Base-by-base conservation (phyloP, 2,888 invertebrate species). In the Lordiphosa andalusiaca region DNA sequence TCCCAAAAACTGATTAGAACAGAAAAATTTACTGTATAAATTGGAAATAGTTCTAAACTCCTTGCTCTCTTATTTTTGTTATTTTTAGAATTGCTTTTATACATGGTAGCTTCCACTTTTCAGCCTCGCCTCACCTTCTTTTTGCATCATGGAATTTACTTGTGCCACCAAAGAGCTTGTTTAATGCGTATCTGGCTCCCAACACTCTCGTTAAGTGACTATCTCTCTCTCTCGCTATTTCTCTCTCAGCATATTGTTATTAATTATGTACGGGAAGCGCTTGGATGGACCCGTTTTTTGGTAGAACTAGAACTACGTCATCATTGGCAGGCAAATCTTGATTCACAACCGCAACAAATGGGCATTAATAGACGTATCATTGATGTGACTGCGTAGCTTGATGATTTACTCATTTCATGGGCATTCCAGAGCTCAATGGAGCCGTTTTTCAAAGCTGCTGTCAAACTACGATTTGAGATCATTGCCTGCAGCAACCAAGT, bases 261-360 rank as follows among this genome's bases (percentile, higher is more conserved):
- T 69, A 67, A 77, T 77, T 75, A 83, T 72, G 60, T 49, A 69
- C 49, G 70, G 57, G 39, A 76, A 74, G 57, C 55, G 37, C 65
- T 48, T 13, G 13, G 49, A 30, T 37, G 41, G 64, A 53, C 33
- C 37, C 33, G 59, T 49, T 57, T 38, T 36, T 36, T 49, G 44
- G 19, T 13, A 21, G 44, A 3, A 30, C 19, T 21, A 30, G 19
- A n/a, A 49, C 67, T 63, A 67, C 62, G 62, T 63, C 62, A 63
- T 67, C 46, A 60, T 58, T 25, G 25, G 25, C 25, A 25, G 25
- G 7, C 25, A 25, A 25, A 7, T 30, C 30, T 52, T 48, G 35
- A 39, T 56, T 38, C 33, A 3, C 30, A 30, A 30, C 30, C 30
- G 30, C 9, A 30, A 30, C 30, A 42, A 19, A 44, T 42, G 35